These are phyloP conservation scores for Bagarius yarrelli DNA, from an alignment of 2,113 vertebrate species.

Conservation along the genomic window DNA sequence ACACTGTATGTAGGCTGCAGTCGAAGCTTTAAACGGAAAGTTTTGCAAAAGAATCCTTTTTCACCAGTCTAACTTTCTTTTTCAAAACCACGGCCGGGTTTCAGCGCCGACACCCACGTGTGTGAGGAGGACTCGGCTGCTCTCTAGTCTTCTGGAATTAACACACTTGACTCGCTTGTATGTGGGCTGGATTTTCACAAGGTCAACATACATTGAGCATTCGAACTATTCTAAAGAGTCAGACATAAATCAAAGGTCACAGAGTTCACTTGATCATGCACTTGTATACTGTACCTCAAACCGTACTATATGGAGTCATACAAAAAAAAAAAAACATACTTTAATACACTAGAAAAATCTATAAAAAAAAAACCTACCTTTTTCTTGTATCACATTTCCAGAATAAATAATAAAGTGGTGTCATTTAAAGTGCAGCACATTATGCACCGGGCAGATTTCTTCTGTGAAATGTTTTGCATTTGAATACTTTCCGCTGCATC, in stretches of 20 bases:
- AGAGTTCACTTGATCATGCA: neutral
- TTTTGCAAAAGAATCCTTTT: slow-evolving; percentile 7
- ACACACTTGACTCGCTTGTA: slow-evolving; percentile 9
- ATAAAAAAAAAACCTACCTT: neutral
- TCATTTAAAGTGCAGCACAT: slow-evolving; percentile 6
- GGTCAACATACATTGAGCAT: neutral
- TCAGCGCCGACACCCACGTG: neutral
- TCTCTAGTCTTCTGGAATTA: neutral
- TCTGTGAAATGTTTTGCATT: neutral
- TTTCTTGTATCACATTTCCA: no score
- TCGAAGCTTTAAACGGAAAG: slow-evolving; percentile 12
- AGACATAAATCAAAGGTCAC: neutral
- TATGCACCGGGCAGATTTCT: neutral
- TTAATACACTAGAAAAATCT: neutral
- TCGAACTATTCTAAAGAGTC: neutral
- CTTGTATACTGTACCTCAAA: neutral
- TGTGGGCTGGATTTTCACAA: neutral
- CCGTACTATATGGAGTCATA: neutral
- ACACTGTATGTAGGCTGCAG: neutral
- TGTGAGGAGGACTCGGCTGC: neutral
- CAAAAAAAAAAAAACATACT: neutral
- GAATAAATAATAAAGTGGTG: neutral
- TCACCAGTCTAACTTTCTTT: neutral
- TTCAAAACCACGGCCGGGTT: neutral
- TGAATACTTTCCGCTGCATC: neutral